A percentile compares a stretch with the other conserved stretches of the same genome.
These are phyloP conservation scores for Chaetodon auriga DNA, from an alignment of 2,113 vertebrate species.

Conservation along the genomic window DNA sequence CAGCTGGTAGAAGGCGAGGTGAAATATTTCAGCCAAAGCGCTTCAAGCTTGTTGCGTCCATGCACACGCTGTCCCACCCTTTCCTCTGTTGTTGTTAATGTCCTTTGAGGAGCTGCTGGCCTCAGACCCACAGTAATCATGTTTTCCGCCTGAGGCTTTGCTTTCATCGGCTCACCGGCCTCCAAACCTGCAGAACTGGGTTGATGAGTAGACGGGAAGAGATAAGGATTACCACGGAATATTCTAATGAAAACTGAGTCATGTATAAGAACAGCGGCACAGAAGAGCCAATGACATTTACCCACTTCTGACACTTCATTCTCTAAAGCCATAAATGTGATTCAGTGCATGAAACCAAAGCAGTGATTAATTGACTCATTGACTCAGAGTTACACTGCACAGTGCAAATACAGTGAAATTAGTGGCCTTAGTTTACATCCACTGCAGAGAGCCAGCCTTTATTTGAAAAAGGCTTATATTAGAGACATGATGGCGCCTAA, in stretches of 20 bases:
- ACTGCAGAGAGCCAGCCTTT: too few species aligned
- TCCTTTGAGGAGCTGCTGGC: accelerated
- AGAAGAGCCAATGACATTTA: background rate
- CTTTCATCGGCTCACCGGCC: background rate
- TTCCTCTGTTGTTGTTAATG: too few species aligned
- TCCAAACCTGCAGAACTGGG: conserved; percentile 41
- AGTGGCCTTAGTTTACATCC: background rate
- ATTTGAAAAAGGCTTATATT: too few species aligned
- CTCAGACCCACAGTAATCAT: background rate
- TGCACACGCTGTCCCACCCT: too few species aligned
- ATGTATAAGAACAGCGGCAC: background rate
- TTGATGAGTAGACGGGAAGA: background rate
- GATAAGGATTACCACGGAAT: background rate
- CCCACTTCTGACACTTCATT: background rate
- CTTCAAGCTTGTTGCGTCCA: background rate
- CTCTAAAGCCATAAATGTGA: background rate
- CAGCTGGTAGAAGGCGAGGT: background rate
- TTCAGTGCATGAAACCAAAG: background rate
- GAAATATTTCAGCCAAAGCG: background rate
- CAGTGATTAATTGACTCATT: background rate
- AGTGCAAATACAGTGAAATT: background rate
- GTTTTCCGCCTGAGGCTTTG: background rate
- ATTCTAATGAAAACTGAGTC: background rate
- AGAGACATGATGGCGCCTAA: too few species aligned
- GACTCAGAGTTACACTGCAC: background rate